Evolutionary conservation across 2,113 vertebrate genomes (phyloP).

Genomic region (Toxotes chatareus): DNA sequence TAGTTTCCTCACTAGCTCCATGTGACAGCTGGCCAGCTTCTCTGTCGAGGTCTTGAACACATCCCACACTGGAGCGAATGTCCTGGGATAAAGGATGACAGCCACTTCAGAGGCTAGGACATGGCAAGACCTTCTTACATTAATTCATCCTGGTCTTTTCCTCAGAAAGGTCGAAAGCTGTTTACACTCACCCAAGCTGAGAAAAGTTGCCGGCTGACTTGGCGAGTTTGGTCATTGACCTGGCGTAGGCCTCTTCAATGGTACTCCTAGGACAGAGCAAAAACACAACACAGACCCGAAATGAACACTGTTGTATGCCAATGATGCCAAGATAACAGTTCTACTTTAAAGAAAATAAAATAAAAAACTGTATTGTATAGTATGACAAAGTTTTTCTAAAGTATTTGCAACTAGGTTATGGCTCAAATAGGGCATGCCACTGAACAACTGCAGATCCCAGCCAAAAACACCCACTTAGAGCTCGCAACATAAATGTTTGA

Average conservation of each 20-base stretch:
- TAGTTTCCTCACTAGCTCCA: constrained; percentile 95
- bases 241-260: constrained; percentile 95
- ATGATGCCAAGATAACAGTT: not conserved
- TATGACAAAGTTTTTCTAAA: constrained; percentile 15
- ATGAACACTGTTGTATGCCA: not conserved
- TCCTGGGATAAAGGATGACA: constrained; percentile 79
- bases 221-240: constrained; percentile 97
- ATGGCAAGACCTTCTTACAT: not conserved
- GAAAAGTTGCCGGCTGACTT: constrained; percentile 96
- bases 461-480: constrained; percentile 42
- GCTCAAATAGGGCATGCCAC: constrained; percentile 7
- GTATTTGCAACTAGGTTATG: constrained; percentile 12
- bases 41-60: constrained; percentile 96
- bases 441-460: not conserved
- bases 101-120: constrained; percentile 12
- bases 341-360: not conserved
- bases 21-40: constrained; percentile 94
- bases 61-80: constrained; percentile 97
- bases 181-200: constrained; percentile 91
- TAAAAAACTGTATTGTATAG: not conserved
- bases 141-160: not conserved
- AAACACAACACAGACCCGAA: not conserved
- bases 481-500: constrained; percentile 48
- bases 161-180: not conserved
- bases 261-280: constrained; percentile 84